Evolutionary conservation across 92 coral and sea anemone genomes (phyloP).

Genomic region (Actinernus sp.): DNA sequence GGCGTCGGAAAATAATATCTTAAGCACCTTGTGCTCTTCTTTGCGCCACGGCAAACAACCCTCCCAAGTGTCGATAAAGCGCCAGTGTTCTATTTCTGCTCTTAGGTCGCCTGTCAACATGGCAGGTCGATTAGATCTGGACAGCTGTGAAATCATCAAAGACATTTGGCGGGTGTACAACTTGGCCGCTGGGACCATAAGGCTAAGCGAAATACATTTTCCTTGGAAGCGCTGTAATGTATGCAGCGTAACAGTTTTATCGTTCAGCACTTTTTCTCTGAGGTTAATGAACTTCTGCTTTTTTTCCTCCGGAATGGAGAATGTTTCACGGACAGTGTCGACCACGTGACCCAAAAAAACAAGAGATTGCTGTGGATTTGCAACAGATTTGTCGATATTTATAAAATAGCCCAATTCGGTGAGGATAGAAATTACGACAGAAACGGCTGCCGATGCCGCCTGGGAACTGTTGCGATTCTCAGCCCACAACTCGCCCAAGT

Average conservation of each 20-base stretch:
- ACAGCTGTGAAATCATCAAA: no score
- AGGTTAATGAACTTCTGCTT: not conserved
- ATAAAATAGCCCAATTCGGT: not conserved
- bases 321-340: not conserved
- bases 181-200: not conserved
- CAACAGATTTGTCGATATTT: not conserved
- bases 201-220: not conserved
- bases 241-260: not conserved
- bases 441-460: no score
- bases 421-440: not conserved
- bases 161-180: not conserved
- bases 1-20: not conserved
- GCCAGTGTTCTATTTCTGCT: slow-evolving; percentile 14
- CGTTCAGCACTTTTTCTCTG: not conserved
- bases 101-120: not conserved
- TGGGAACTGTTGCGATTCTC: no score
- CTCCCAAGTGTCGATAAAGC: slow-evolving; percentile 11
- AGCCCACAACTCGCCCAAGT: slow-evolving; percentile 35
- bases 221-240: not conserved
- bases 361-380: not conserved
- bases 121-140: not conserved
- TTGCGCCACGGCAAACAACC: slow-evolving; percentile 12
- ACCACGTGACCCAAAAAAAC: not conserved
- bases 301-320: not conserved
- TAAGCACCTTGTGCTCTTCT: slow-evolving; percentile 6